Evolutionary conservation across 2,113 vertebrate species (phyloP).

Genomic region (Cervus canadensis): DNA sequence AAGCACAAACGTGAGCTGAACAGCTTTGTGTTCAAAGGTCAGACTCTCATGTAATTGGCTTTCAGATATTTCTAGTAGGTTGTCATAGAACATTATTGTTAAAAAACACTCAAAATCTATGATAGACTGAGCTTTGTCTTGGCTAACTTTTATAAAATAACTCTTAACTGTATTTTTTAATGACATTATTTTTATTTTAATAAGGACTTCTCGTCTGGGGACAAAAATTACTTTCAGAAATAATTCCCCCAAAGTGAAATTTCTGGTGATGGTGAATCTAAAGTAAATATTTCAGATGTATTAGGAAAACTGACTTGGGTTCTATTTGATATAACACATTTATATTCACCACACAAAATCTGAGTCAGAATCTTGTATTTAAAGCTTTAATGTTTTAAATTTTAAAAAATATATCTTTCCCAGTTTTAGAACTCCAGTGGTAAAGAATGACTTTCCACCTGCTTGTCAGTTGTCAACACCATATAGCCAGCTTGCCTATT

Average conservation of each 20-base stretch:
- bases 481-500: slow-evolving; percentile 74
- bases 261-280: background rate
- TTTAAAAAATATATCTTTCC: background rate
- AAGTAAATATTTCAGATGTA: background rate
- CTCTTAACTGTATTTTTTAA: background rate
- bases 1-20: background rate
- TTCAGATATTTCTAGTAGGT: background rate
- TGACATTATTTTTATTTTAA: slow-evolving; percentile 26
- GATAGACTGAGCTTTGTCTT: background rate
- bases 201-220: background rate
- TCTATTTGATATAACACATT: background rate
- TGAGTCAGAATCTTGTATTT: slow-evolving; percentile 17
- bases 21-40: background rate
- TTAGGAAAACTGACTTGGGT: background rate
- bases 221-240: slow-evolving; percentile 2
- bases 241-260: slow-evolving; percentile 21
- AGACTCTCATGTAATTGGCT: background rate
- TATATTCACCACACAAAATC: background rate
- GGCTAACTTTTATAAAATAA: slow-evolving; percentile 31
- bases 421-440: slow-evolving; percentile 90
- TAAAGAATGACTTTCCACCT: slow-evolving; percentile 80
- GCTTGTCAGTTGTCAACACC: slow-evolving; percentile 81
- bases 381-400: slow-evolving; percentile 15
- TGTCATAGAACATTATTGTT: background rate
- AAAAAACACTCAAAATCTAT: background rate